Conservation (phyloP, 2,113 vertebrate genomes). For the Coregonus clupeaformis region DNA sequence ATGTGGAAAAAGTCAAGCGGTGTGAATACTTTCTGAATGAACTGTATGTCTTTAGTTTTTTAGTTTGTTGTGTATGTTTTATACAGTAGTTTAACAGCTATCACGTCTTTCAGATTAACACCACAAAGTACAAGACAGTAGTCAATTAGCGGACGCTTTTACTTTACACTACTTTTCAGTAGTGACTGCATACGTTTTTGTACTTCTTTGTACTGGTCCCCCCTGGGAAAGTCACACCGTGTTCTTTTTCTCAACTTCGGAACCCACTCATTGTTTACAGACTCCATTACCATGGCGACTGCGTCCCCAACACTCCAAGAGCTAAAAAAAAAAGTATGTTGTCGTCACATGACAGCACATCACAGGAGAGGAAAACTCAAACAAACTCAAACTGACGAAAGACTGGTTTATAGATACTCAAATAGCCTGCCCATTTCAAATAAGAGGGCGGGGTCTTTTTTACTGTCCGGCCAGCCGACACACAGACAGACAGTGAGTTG, state of each 20-base stretch:
- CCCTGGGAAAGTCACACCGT: neutral
- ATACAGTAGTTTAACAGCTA: no score
- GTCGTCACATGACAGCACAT: neutral
- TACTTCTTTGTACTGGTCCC: no score
- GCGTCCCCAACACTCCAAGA: neutral
- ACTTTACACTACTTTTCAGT: no score
- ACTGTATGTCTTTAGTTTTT: no score
- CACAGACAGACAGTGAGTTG: neutral
- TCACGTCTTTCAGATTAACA: no score
- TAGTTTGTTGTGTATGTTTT: no score
- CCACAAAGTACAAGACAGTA: no score
- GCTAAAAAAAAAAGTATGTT: neutral
- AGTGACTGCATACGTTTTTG: no score
- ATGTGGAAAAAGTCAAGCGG: no score
- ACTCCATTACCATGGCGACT: conserved; percentile 26
- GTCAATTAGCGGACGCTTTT: no score
- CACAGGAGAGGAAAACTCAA: neutral
- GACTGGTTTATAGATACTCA: neutral
- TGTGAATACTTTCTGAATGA: no score
- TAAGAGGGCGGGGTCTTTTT: neutral
- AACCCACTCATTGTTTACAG: conserved; percentile 26
- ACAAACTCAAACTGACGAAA: neutral
- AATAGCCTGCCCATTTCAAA: neutral
- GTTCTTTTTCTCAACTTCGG: conserved; percentile 40
- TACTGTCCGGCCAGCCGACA: neutral